Base-by-base conservation (phyloP, 2,888 invertebrate species). In the Tortricodes alternella region DNA sequence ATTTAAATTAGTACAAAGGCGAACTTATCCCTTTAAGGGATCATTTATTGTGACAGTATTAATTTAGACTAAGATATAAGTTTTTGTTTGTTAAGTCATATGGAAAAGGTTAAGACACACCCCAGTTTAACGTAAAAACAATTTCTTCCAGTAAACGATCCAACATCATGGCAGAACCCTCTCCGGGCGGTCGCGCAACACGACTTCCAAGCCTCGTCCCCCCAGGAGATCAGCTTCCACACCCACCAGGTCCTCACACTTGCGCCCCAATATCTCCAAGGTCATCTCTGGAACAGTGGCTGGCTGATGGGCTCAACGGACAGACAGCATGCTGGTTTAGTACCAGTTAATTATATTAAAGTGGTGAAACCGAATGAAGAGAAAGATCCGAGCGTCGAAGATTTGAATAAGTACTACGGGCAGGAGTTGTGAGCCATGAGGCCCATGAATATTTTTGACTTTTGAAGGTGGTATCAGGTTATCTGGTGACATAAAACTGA, bases 181-280 rank as follows among this genome's bases (percentile, higher is more conserved):
- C 92, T 94, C 2, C 89, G 92, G 44, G 94, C 95, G 1, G 89
- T 93, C 48, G 96, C 94, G 2, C 89, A 94, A 11, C 95, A 95
- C 80, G 94, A 95, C 74, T 98, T 97, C 84, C 90, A 92, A 51
- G 95, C 95, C 0, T 91, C 92, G 1, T 92, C 92, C 9, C 92
- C 93, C 0, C 93, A 95, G 60, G 99, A 99, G 82, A 78, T 99
- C 23, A 93, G 94, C 61, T 92, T 99, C 72, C 89, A 91, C 62
- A 91, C 93, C 50, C 96, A 97, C 62, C 96, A 98, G 71, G 92
- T 93, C 27, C 83, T 99, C 4, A 91, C 93, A 53, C 85, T 99
- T 7, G 98, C 98, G 0, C 98, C 98, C 0, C 92, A 94, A 74
- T 94, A 95, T 63, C 89, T 97, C 18, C 98, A 99, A 83, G 93